Evolutionary conservation across 37 sponge, comb jelly and placozoan genomes (phyloP).

Genomic region (Chondrilla cf. caribensis): DNA sequence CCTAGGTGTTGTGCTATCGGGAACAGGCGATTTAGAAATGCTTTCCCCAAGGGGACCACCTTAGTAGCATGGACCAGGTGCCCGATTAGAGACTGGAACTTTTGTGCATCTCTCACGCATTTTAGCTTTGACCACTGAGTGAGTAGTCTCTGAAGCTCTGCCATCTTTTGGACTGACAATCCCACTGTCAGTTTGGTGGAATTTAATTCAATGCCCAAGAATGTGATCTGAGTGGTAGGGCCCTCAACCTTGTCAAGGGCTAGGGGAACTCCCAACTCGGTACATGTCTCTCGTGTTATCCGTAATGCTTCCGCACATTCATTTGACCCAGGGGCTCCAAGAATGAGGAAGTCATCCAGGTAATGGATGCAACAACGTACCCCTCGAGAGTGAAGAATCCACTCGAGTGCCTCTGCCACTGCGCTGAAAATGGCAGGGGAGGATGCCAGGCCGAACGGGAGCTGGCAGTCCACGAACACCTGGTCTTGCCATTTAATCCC

Average conservation of each 20-base stretch:
- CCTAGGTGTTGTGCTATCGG: neutral
- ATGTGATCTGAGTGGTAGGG: neutral
- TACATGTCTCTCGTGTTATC: neutral
- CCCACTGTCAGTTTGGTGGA: neutral
- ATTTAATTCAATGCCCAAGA: conserved; percentile 11
- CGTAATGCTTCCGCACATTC: neutral
- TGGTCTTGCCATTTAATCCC: neutral
- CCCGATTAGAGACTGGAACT: conserved; percentile 21
- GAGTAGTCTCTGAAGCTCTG: neutral
- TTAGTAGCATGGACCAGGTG: conserved; percentile 9
- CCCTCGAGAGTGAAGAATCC: neutral
- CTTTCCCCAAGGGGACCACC: conserved; percentile 25
- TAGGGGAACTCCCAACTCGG: neutral
- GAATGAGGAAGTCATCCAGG: neutral
- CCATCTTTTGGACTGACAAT: neutral
- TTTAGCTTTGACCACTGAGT: neutral
- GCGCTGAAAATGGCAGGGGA: conserved; percentile 10
- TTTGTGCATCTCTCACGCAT: neutral
- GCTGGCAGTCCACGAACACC: neutral
- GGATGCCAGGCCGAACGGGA: conserved; percentile 12
- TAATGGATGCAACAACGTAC: conserved; percentile 14
- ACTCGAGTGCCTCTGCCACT: conserved; percentile 19
- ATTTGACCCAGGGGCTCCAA: neutral
- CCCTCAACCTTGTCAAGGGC: neutral
- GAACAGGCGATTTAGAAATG: conserved; percentile 28